Base-by-base conservation (phyloP, 2,113 vertebrate species). In the Bubalus kerabau region DNA sequence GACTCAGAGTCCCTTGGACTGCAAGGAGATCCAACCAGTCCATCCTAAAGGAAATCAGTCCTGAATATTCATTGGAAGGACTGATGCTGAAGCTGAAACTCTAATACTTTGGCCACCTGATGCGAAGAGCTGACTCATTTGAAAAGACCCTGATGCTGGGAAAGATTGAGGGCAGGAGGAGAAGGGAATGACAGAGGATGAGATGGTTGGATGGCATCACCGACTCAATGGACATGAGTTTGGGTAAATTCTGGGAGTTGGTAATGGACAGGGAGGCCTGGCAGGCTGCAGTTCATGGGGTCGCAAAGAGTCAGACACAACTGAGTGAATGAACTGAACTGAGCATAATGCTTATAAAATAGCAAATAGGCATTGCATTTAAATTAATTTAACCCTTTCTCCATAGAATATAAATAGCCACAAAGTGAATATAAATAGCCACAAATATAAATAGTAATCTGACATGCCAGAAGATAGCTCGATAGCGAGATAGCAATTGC, bases 251-350 rank as follows among this genome's bases (percentile, higher is more conserved):
- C 64, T 0, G 4, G 64, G n/a, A 36, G n/a, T 36, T 36, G 30
- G 8, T 67, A n/a, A 67, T 67, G 17, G n/a, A 67, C 64, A 21
- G 64, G 64, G 64, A 67, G 32, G 17, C 32, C 64, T 67, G 64
- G 64, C 32, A 11, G 19, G 32, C 32, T 67, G 64, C 0, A 0
- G 17, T 36, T 36, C 64, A 21, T 36, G n/a, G 64, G 4, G 17
- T 10, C 0, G 2, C 32, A 21, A 67, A 67, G n/a, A 67, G n/a
- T 36, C 2, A 0, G n/a, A 21, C n/a, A 36, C 2, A 1, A 11
- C 17, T 36, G 64, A 67, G 9, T 1, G 17, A 67, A n/a, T 67
- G 64, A 36, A 36, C 64, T 36, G 32, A 36, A 36, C 17, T 67
- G 32, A 90, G 14, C 1, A 76, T 46, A 93, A 71, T 52, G 19